Percentiles rank a stretch among this genome's conserved stretches.
These are phyloP conservation scores for Eclectus roratus DNA, from an alignment of 2,113 vertebrate species.

Conservation along the genomic window DNA sequence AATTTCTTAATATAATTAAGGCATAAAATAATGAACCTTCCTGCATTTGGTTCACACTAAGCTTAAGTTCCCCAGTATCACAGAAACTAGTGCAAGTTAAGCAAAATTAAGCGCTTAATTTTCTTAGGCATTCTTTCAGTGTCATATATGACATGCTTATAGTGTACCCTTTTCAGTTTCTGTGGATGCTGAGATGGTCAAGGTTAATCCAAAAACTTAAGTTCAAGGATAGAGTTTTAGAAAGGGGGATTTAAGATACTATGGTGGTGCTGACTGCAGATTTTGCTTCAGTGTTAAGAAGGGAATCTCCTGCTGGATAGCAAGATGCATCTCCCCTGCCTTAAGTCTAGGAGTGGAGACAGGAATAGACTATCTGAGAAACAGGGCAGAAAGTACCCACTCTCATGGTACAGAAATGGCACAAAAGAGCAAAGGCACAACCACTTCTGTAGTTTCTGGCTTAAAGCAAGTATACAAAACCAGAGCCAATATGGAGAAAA, in stretches of 20 bases:
- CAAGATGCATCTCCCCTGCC: background rate
- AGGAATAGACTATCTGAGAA: background rate
- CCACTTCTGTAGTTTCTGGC: background rate
- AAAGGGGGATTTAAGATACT: background rate
- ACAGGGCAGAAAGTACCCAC: background rate
- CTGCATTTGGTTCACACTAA: background rate
- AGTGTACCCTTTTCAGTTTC: background rate
- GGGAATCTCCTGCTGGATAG: background rate
- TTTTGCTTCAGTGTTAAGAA: background rate
- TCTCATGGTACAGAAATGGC: background rate
- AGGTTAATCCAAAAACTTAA: background rate
- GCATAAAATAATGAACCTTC: background rate
- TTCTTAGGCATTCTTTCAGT: background rate
- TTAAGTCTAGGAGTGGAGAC: background rate
- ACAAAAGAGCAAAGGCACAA: background rate
- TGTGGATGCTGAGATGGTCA: background rate
- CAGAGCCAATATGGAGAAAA: background rate
- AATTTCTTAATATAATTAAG: background rate
- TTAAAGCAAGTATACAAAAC: background rate
- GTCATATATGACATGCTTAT: background rate
- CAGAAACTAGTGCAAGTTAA: background rate
- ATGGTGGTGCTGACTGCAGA: background rate
- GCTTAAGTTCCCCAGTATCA: background rate
- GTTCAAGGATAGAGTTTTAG: background rate
- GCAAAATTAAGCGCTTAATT: background rate